Conservation (phyloP, 2,113 vertebrate species). For the Xenus cinereus region DNA sequence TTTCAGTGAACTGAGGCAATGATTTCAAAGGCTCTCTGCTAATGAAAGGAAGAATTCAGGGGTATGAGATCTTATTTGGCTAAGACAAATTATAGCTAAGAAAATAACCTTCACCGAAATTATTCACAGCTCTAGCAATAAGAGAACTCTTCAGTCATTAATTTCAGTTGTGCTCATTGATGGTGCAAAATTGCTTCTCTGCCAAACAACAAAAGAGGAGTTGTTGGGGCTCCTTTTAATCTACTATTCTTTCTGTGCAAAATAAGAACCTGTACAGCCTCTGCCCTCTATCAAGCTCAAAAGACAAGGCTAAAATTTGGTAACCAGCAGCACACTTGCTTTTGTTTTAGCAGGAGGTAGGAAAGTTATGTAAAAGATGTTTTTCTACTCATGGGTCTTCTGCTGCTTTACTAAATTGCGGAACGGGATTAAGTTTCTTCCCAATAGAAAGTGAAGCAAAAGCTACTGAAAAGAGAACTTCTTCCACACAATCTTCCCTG, state of each 20-base stretch:
- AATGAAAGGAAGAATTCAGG: neutral
- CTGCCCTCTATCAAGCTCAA: neutral
- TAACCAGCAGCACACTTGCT: neutral
- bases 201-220: neutral
- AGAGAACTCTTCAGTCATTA: neutral
- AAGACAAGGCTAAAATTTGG: neutral
- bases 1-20: neutral
- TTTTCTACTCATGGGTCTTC: neutral
- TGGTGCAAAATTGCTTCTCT: neutral
- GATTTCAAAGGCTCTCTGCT: neutral
- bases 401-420: neutral
- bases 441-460: neutral
- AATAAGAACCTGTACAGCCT: neutral
- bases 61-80: neutral
- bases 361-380: neutral
- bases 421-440: neutral
- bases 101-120: neutral
- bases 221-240: neutral
- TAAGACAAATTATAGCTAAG: neutral
- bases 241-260: neutral
- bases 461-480: neutral
- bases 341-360: neutral
- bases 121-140: neutral
- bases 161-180: neutral
- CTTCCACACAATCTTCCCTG: neutral